Evolutionary conservation across 2,797 vertebrate genomes (phyloP), one percentile per base, ranked within the genome.

Genomic region (Siniperca undulata): DNA sequence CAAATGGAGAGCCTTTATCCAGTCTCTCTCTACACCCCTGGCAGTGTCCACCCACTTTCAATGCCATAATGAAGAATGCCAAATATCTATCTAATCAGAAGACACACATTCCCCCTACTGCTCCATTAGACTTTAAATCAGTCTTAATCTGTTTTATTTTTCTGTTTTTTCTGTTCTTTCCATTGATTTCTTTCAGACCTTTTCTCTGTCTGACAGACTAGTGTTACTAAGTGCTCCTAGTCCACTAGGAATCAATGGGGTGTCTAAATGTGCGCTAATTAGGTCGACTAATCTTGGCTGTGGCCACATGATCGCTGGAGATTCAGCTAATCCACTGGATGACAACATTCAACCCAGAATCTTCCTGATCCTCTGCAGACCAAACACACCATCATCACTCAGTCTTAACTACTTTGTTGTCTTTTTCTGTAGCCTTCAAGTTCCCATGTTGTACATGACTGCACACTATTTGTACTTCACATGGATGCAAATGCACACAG

Each of bases 31-130:
- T 84, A 76, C 88, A 85, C 78, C 84, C 69, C 84, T 78, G 79
- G 77, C 86, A 53, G 77, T 50, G 82, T 88, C 86, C 74, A 65
- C 84, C 70, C 83, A 74, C 77, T 77, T 87, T 92, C 78, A 88
- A 94, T 86, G 94, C 94, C 95, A 95, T 93, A 84, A 92, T 60
- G 77, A 89, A 93, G 76, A 88, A 95, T 94, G 95, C 95, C 95
- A 96, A 96, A 96, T 92, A 93, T 91, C 79, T 73, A 91, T 76
- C 74, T 62, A 86, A 92, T 88, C 83, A 77, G 82, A 90, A 92
- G 89, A 89, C 91, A 85, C 88, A 91, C 82, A 62, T 86, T 81
- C 79, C 85, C 81, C 78, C 27, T 59, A 66, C 80, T 70, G 75
- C 75, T 82, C 78, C 79, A 38, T 86, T 80, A 61, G 12, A 60